Evolutionary conservation across 2,888 invertebrate genomes (phyloP).

Genomic region (Stenurella melanura): DNA sequence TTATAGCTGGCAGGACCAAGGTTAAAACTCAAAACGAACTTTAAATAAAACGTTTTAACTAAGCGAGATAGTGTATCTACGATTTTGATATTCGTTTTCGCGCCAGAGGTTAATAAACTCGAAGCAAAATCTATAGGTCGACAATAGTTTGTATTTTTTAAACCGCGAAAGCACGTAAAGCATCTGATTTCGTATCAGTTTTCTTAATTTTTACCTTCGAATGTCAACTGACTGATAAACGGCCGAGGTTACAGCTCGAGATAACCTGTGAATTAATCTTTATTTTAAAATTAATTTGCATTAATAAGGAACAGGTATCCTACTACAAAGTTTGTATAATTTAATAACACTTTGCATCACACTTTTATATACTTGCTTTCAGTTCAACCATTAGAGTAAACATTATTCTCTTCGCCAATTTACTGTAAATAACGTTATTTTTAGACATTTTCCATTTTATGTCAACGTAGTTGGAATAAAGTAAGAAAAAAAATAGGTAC

Average conservation of each 20-base stretch:
- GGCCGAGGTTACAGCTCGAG: not conserved
- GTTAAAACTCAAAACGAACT: slow-evolving; percentile 13
- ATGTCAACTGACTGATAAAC: slow-evolving; percentile 8
- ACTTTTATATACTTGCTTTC: not conserved
- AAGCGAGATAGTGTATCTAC: not conserved
- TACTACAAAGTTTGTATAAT: not conserved
- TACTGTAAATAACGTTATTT: too few relatives aligned
- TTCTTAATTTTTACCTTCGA: not conserved
- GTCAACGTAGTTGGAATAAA: too few relatives aligned
- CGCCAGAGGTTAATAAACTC: slow-evolving; percentile 36
- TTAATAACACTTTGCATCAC: not conserved
- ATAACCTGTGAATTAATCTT: slow-evolving; percentile 18
- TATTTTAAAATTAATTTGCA: slow-evolving; percentile 9
- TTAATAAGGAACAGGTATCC: not conserved
- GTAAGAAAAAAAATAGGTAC: too few relatives aligned
- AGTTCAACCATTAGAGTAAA: too few relatives aligned
- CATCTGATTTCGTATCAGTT: not conserved
- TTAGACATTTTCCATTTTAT: too few relatives aligned
- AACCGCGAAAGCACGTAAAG: slow-evolving; percentile 9
- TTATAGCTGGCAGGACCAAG: slow-evolving; percentile 22
- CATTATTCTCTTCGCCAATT: too few relatives aligned
- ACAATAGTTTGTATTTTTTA: not conserved
- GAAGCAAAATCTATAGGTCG: slow-evolving; percentile 3
- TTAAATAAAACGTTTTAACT: slow-evolving; percentile 4
- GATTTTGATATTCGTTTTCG: not conserved